These are phyloP conservation scores for Amblyjoppa fuscipennis DNA, from an alignment of 2,888 invertebrate species.

Conservation along the genomic window DNA sequence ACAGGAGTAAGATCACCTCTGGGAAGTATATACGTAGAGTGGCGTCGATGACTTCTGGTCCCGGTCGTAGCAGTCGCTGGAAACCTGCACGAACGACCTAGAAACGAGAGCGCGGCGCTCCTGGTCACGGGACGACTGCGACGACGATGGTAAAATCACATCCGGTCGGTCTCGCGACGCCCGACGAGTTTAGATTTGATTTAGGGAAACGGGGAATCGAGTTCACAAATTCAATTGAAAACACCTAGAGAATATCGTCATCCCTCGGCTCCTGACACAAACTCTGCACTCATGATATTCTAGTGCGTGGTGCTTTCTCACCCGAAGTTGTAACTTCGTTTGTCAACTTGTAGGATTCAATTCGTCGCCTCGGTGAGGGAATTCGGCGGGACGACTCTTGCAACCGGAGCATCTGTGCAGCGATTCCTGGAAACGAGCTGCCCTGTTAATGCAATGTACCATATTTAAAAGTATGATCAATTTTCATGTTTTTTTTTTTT, in stretches of 20 bases:
- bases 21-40: constrained; percentile 20
- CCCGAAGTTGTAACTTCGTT: constrained; percentile 45
- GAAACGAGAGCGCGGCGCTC: constrained; percentile 24
- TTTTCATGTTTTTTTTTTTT: not conserved
- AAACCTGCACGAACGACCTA: constrained; percentile 38
- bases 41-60: constrained; percentile 36
- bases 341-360: constrained; percentile 28
- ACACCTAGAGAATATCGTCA: constrained; percentile 46
- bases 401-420: not conserved
- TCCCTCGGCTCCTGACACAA: constrained; percentile 8
- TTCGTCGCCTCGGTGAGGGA: not conserved
- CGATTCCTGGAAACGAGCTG: not conserved
- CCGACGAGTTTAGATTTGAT: constrained; percentile 60
- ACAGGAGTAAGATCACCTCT: constrained; percentile 5
- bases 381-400: constrained; percentile 1
- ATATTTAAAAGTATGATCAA: not conserved
- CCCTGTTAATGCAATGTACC: not conserved
- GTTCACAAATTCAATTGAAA: constrained; percentile 62
- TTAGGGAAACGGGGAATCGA: constrained; percentile 55
- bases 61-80: not conserved
- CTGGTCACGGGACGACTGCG: constrained; percentile 23
- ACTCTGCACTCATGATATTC: constrained; percentile 1
- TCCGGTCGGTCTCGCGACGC: constrained; percentile 24
- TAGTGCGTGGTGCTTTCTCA: constrained; percentile 31
- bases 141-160: constrained; percentile 39